Conservation (phyloP, 2,888 invertebrate genomes). For the Eustalomyia histrio region DNA sequence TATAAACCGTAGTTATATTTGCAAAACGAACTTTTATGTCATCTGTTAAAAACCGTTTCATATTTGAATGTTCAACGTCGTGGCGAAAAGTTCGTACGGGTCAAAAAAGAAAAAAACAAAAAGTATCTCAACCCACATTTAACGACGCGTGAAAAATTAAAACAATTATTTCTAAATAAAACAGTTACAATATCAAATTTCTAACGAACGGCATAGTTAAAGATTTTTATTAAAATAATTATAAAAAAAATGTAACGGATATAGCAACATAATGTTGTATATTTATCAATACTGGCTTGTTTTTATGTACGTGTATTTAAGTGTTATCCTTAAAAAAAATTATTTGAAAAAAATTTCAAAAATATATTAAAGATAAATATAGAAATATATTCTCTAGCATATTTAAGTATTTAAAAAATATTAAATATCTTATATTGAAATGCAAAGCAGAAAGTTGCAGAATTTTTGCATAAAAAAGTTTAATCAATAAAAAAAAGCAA, state of each 20-base stretch:
- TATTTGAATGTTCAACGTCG: conserved; percentile 65
- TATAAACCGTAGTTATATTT: conserved; percentile 56
- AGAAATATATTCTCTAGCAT: not conserved
- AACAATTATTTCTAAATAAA: not conserved
- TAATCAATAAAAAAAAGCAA: too few species aligned
- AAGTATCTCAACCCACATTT: not conserved
- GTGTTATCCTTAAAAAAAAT: not conserved
- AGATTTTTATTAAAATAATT: not conserved
- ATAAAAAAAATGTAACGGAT: conserved; percentile 16
- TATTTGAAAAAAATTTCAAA: not conserved
- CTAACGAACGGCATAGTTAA: not conserved
- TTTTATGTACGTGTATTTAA: not conserved
- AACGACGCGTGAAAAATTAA: conserved; percentile 27
- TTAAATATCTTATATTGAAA: too few species aligned
- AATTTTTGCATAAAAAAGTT: too few species aligned
- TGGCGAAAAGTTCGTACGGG: conserved; percentile 66
- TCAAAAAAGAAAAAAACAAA: conserved; percentile 41
- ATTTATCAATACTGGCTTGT: not conserved
- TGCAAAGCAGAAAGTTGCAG: too few species aligned
- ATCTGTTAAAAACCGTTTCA: conserved; percentile 60
- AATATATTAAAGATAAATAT: not conserved
- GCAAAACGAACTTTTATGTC: conserved; percentile 64
- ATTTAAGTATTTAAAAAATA: too few species aligned
- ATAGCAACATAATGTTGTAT: not conserved
- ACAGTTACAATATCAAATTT: not conserved